Evolutionary conservation across 2,888 invertebrate genomes (phyloP).

Genomic region (Protodeltote pygarga): DNA sequence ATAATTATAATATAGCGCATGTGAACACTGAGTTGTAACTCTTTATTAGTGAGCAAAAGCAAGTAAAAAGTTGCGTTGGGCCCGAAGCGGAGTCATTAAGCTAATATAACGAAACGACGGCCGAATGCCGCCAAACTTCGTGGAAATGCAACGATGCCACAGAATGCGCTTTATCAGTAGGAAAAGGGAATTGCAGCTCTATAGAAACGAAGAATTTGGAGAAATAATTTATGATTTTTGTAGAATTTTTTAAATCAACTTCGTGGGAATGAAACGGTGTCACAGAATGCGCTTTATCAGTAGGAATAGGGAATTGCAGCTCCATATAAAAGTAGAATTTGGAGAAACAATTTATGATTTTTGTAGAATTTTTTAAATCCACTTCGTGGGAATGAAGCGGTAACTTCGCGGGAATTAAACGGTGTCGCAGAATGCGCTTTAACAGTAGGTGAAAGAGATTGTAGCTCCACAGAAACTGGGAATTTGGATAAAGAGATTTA

Average conservation of each 20-base stretch:
- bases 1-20: slow-evolving; percentile 40
- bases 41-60: slow-evolving; percentile 50
- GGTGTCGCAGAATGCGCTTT: slow-evolving; percentile 40
- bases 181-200: background rate
- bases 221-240: too few species aligned
- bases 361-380: too few species aligned
- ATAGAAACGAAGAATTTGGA: background rate
- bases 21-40: slow-evolving; percentile 45
- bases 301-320: background rate
- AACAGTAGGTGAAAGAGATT: slow-evolving; percentile 11
- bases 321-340: background rate
- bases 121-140: slow-evolving; percentile 65
- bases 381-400: slow-evolving; percentile 69
- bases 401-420: too few species aligned
- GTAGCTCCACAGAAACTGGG: background rate
- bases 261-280: slow-evolving; percentile 61
- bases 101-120: slow-evolving; percentile 71
- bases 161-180: slow-evolving; percentile 35
- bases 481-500: too few species aligned
- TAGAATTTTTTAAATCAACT: too few species aligned
- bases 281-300: slow-evolving; percentile 43
- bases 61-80: slow-evolving; percentile 50
- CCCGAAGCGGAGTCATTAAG: slow-evolving; percentile 71
- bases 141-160: slow-evolving; percentile 57
- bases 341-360: too few species aligned